Base-by-base conservation (phyloP, 2,113 vertebrate genomes). In the Hystrix cristata region DNA sequence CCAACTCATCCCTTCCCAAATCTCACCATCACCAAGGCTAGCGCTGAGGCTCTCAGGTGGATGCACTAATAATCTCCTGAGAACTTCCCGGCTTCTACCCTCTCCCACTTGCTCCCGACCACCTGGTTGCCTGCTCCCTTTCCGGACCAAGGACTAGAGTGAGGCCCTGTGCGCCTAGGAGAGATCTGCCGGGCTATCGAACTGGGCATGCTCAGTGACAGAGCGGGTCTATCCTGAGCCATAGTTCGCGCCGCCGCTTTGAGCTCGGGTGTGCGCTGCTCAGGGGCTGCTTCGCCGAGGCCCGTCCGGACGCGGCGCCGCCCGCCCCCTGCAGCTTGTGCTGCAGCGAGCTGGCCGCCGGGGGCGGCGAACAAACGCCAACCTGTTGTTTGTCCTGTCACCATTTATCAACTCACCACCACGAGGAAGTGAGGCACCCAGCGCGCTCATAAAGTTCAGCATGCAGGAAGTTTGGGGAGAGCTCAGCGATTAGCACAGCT, bases 381-480 rank as follows among this genome's bases (percentile, higher is more conserved):
- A 98, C 98, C 98, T 97, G 97, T 96, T 95, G 97, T 92, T 93
- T 46, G 94, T 92, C 80, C 92, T 18, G 86, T 60, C 94, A 12
- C 80, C 95, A 19, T 67, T 27, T 18, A 87, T 71, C 78, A 23
- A 19, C 92, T 72, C 83, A 8, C 91, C 81, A 71, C 71, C 93
- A 86, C 96, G 64, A 96, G 97, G 97, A 97, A 96, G 95, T 90
- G 95, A 90, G 87, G 96, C 96, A 43, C 59, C 86, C 94, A 59
- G 43, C 48, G 81, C 96, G 88, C 94, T 71, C 48, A 3, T 69
- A 92, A 95, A 98, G 97, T 97, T 97, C 76, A 34, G 97, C 95
- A 83, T 65, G 97, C 96, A 97, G 97, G 98, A 98, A 98, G 98
- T 98, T 96, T 91, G 97, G 34, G 90, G 92, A 82, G 81, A 88